Base-by-base conservation (phyloP, 2,888 invertebrate genomes). In the Volucella bombylans region DNA sequence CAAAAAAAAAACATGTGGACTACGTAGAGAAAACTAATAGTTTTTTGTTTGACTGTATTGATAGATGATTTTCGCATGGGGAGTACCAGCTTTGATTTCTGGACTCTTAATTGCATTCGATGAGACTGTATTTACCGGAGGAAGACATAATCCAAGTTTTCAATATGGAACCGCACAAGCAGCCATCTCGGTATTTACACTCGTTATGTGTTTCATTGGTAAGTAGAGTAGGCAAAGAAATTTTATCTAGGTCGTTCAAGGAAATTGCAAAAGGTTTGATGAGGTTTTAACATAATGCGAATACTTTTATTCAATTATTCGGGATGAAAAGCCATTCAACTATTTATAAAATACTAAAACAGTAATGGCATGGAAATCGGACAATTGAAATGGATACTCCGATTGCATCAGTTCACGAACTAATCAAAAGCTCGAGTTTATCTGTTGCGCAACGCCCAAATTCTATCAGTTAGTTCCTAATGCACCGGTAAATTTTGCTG, bases 201-300 rank as follows among this genome's bases (percentile, higher is more conserved):
- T 97, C 9, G 94, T 96, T 41, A 94, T 96, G 90, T 96, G 96
- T 88, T 95, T 97, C 86, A 94, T 96, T 86, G 95, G 96, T 96
- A 91, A 92, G 92, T 89, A 3, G 6, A 38, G 14, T 45, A 0
- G 4, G 14, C 31, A 9, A 54, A 9, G 6, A n/a, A 31, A 31
- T 31, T 54, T 11, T 8, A 39, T 57, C 4, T n/a, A 38, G 31
- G 8, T 11, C 31, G 8, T 47, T n/a, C 14, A 49, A 47, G n/a
- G 54, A 8, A 10, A 45, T 55, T 52, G 38, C 31, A 14, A 45
- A 14, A 6, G 14, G 8, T 65, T 50, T 38, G 23, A 55, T 15
- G 55, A 23, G 38, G 23, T 23, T 12, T 18, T 2, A 8, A 2
- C 6, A 6, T 9, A 11, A 55, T 55, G 6, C 31, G 18, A 23